Evolutionary conservation across 2,888 invertebrate genomes (phyloP).

Genomic region (Pedicia rivosa): DNA sequence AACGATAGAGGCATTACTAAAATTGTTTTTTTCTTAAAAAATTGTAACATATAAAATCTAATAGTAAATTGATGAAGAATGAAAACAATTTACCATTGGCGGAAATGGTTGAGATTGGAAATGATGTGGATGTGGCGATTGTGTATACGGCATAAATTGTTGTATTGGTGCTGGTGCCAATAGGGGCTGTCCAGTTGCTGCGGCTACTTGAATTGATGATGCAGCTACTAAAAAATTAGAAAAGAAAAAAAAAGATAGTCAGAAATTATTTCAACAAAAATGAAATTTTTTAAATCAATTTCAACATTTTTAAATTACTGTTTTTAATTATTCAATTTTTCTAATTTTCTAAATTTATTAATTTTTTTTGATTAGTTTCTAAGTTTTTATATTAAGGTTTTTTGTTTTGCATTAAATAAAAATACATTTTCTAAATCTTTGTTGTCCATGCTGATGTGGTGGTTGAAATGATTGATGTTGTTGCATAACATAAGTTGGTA

Average conservation of each 20-base stretch:
- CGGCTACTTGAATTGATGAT: slow-evolving; percentile 61
- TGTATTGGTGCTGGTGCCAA: slow-evolving; percentile 66
- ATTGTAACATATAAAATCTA: slow-evolving; percentile 15
- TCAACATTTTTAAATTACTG: no score
- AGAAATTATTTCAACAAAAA: slow-evolving; percentile 6
- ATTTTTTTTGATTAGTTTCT: no score
- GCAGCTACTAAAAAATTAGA: no score
- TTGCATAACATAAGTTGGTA: slow-evolving; percentile 26
- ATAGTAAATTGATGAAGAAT: slow-evolving; percentile 1
- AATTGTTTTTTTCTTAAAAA: no score
- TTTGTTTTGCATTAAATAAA: no score
- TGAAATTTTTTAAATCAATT: no score
- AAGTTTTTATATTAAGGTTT: no score
- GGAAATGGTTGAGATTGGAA: slow-evolving; percentile 33
- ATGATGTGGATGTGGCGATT: slow-evolving; percentile 36
- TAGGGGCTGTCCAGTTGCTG: slow-evolving; percentile 63
- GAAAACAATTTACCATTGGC: slow-evolving; percentile 36
- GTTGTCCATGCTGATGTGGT: slow-evolving; percentile 24
- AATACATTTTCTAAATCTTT: slow-evolving; percentile 29
- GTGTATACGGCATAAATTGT: slow-evolving; percentile 47
- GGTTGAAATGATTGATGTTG: slow-evolving; percentile 26
- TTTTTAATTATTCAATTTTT: no score
- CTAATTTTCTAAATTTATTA: no score
- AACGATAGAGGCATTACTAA: no score
- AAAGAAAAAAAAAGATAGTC: slow-evolving; percentile 9